These are phyloP conservation scores for Sebastes trivittatus DNA, from an alignment of 2,797 vertebrate species.

Conservation along the genomic window DNA sequence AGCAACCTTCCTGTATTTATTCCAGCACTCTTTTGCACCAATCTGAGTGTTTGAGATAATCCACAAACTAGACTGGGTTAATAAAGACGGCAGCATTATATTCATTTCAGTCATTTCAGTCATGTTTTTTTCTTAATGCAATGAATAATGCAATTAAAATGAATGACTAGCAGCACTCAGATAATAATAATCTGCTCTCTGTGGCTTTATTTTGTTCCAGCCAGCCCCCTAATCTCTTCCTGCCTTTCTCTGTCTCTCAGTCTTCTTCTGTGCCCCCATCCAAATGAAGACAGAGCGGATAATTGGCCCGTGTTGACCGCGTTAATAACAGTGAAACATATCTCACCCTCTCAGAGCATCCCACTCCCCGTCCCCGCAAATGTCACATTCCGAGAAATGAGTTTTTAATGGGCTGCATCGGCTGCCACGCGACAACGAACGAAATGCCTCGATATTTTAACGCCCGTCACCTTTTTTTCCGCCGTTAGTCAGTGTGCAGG, in stretches of 20 bases:
- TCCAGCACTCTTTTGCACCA: too few relatives aligned
- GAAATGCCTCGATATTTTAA: constrained; percentile 10
- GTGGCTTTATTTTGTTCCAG: not conserved
- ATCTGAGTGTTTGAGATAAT: not conserved
- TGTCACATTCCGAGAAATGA: constrained; percentile 33
- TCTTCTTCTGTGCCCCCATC: not conserved
- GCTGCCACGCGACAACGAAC: not conserved
- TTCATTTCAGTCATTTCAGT: not conserved
- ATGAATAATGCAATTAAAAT: not conserved
- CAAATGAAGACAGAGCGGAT: constrained; percentile 15
- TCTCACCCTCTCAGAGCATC: not conserved
- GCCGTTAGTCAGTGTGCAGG: constrained; percentile 6
- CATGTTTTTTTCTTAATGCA: not conserved
- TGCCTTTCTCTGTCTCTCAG: not conserved
- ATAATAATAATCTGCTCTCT: not conserved
- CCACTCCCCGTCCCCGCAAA: not conserved
- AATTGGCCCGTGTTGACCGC: constrained; percentile 14
- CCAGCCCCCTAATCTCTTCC: not conserved
- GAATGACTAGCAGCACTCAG: not conserved
- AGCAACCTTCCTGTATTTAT: too few relatives aligned
- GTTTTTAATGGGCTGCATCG: constrained; percentile 27
- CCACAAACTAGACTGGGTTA: not conserved
- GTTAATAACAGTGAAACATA: constrained; percentile 28
- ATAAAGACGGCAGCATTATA: not conserved
- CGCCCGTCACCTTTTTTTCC: constrained; percentile 1